Conservation (phyloP, 2,113 vertebrate species). For the Cervus canadensis region DNA sequence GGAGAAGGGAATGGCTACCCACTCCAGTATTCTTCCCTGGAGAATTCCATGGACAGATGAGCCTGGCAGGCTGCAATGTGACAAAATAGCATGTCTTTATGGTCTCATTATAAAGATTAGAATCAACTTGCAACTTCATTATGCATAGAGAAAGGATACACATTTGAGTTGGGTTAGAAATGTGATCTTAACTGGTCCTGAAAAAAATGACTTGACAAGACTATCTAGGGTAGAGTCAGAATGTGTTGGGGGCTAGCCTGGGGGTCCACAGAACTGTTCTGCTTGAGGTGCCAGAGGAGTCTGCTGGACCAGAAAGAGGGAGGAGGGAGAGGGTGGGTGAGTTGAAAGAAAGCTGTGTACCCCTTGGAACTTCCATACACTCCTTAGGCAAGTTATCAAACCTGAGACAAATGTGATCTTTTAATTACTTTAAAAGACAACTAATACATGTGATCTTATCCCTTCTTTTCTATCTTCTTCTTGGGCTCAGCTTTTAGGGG, state of each 20-base stretch:
- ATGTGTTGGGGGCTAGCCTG: not conserved
- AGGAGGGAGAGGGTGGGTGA: not conserved
- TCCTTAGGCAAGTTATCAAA: not conserved
- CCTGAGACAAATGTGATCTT: not conserved
- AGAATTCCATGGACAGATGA: not conserved
- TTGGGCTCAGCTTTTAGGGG: not conserved
- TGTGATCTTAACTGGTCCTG: not conserved
- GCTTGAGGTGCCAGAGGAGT: not conserved
- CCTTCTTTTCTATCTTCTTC: not conserved
- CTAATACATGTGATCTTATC: not conserved
- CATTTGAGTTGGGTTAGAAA: not conserved
- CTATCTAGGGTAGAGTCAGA: not conserved
- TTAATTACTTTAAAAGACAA: not conserved
- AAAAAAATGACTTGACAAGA: not conserved
- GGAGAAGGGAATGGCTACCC: not conserved
- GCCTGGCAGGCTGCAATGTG: not conserved
- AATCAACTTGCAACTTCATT: not conserved
- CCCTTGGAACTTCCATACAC: not conserved
- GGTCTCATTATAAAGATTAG: not conserved
- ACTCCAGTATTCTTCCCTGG: not conserved
- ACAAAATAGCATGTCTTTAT: not conserved
- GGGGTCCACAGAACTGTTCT: not conserved
- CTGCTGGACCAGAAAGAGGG: not conserved
- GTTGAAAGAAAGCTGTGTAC: not conserved
- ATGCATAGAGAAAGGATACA: not conserved